phyloP scores from a whole-genome alignment of 2,888 invertebrate species.

The Volucella inanis region DNA sequence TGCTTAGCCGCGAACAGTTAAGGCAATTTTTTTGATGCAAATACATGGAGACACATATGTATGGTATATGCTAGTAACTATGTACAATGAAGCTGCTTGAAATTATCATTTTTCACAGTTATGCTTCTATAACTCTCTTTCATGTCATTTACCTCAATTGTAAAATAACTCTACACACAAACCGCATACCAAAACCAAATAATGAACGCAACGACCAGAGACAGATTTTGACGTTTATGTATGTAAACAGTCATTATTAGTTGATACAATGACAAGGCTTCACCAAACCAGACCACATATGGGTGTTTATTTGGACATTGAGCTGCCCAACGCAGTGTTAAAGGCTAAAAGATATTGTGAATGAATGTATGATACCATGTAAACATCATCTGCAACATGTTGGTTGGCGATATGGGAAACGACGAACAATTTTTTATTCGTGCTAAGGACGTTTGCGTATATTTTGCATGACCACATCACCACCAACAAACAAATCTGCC shows the following conservation, averaged over 20 bases:
- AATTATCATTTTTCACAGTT: too few relatives aligned
- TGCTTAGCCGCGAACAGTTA: too few relatives aligned
- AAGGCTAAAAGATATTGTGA: slow-evolving; percentile 44
- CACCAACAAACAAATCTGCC: slow-evolving; percentile 8
- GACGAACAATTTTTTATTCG: slow-evolving; percentile 53
- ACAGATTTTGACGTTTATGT: slow-evolving; percentile 64
- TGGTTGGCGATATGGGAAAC: slow-evolving; percentile 29
- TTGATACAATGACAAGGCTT: slow-evolving; percentile 62
- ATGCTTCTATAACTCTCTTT: not conserved
- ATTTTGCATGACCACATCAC: slow-evolving; percentile 55
- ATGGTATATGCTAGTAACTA: too few relatives aligned
- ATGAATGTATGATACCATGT: slow-evolving; percentile 46
- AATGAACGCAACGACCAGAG: slow-evolving; percentile 59
- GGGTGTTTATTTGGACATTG: slow-evolving; percentile 64
- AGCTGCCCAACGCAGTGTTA: slow-evolving; percentile 49
- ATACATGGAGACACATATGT: too few relatives aligned
- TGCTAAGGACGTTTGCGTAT: slow-evolving; percentile 68
- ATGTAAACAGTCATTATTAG: slow-evolving; percentile 55
- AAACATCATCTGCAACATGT: slow-evolving; percentile 68
- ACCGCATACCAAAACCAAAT: slow-evolving; percentile 59
- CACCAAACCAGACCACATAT: slow-evolving; percentile 66
- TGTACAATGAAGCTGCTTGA: too few relatives aligned
- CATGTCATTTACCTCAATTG: slow-evolving; percentile 9
- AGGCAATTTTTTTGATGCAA: too few relatives aligned
- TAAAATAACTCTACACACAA: slow-evolving; percentile 29